Conservation (phyloP, 53 echinoderm and acorn worm species). For the Mesocentrotus franciscanus region DNA sequence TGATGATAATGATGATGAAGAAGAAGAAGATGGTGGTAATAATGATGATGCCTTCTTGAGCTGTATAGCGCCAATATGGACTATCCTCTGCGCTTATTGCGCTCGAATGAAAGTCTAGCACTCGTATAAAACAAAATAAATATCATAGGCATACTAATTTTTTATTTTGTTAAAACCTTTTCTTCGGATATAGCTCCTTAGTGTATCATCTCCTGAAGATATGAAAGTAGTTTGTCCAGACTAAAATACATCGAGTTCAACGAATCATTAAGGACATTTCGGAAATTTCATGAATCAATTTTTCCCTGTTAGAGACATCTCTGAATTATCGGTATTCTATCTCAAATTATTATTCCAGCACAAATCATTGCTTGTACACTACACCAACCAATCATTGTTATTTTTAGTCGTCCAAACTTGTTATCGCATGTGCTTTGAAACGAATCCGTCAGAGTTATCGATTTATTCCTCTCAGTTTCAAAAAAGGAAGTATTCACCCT, state of each 20-base stretch:
- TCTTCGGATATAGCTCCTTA: background rate
- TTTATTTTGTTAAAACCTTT: background rate
- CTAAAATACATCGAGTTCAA: background rate
- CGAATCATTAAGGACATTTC: background rate
- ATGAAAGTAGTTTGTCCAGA: background rate
- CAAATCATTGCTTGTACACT: background rate
- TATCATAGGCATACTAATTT: background rate
- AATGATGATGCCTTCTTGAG: too few relatives aligned
- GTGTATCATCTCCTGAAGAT: background rate
- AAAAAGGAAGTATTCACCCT: background rate
- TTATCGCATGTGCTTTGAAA: background rate
- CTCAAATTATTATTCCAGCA: background rate
- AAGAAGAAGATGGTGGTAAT: too few relatives aligned
- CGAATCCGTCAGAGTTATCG: background rate
- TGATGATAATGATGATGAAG: too few relatives aligned
- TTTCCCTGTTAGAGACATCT: background rate
- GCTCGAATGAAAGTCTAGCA: too few relatives aligned
- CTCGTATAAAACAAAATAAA: too few relatives aligned
- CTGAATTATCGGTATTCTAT: background rate
- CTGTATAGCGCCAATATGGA: too few relatives aligned
- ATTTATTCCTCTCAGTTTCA: background rate
- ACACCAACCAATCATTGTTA: background rate
- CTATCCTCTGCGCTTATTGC: too few relatives aligned
- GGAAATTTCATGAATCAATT: background rate
- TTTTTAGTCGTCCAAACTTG: background rate